Conservation (phyloP, 2,888 invertebrate genomes). For the Cyclophora albipunctata region DNA sequence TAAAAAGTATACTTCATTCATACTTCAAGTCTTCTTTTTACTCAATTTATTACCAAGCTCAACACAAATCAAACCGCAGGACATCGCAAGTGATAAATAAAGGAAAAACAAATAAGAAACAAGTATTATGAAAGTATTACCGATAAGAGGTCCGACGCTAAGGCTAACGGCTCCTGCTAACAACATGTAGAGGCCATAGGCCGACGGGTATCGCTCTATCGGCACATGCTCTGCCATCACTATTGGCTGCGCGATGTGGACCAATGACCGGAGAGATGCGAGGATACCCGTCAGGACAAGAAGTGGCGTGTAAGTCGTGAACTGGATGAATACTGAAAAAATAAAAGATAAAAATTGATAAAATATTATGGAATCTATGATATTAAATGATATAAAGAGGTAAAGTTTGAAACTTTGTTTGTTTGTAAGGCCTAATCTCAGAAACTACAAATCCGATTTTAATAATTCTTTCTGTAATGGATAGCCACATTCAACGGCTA, state of each 20-base stretch:
- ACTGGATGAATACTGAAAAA: conserved; percentile 75
- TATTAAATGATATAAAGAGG: background rate
- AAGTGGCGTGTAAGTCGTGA: conserved; percentile 69
- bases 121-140: conserved; percentile 44
- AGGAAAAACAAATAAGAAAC: background rate
- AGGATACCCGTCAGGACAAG: conserved; percentile 67
- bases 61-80: too few relatives aligned
- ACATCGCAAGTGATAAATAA: too few relatives aligned
- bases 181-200: conserved; percentile 79
- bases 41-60: too few relatives aligned
- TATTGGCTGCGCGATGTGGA: conserved; percentile 78
- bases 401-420: too few relatives aligned
- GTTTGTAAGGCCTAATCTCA: too few relatives aligned
- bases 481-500: too few relatives aligned
- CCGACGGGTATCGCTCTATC: conserved; percentile 78
- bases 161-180: conserved; percentile 76
- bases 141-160: conserved; percentile 76
- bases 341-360: background rate
- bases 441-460: too few relatives aligned
- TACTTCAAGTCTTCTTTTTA: too few relatives aligned
- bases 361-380: background rate
- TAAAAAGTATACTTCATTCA: too few relatives aligned
- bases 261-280: conserved; percentile 76
- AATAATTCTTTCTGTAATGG: too few relatives aligned
- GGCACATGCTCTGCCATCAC: conserved; percentile 79